phyloP scores from a whole-genome alignment of 2,113 vertebrate species.

The Poecilia latipinna region DNA sequence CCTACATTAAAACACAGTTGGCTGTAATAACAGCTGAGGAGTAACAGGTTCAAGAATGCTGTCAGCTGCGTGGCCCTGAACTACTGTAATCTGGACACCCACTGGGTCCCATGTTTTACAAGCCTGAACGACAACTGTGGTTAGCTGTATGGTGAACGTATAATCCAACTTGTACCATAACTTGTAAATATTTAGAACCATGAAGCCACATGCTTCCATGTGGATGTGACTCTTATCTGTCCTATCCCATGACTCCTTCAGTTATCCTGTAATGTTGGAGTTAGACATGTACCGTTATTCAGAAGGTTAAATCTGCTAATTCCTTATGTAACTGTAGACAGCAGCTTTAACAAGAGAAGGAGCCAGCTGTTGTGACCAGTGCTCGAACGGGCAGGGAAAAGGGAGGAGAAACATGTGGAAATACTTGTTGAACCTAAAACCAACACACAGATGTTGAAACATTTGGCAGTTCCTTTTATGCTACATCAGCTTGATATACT shows the following conservation, averaged over 20 bases:
- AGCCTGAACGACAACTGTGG: slow-evolving; percentile 69
- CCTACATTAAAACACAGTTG: slow-evolving; percentile 14
- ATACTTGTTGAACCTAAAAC: slow-evolving; percentile 78
- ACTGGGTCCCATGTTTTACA: slow-evolving; percentile 56
- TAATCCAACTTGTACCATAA: slow-evolving; percentile 32
- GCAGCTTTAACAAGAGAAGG: slow-evolving; percentile 64
- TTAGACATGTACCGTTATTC: slow-evolving; percentile 47
- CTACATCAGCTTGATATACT: slow-evolving; percentile 69
- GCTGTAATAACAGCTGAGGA: slow-evolving; percentile 41
- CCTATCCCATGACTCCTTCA: slow-evolving; percentile 46
- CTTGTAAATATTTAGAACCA: slow-evolving; percentile 30
- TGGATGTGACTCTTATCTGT: slow-evolving; percentile 32
- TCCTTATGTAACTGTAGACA: slow-evolving; percentile 59
- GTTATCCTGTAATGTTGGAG: slow-evolving; percentile 38
- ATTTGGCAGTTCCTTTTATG: slow-evolving; percentile 73
- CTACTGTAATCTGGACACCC: slow-evolving; percentile 65
- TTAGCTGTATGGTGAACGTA: slow-evolving; percentile 46
- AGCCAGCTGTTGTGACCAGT: slow-evolving; percentile 80
- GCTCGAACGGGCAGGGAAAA: slow-evolving; percentile 65
- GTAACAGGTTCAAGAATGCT: slow-evolving; percentile 32
- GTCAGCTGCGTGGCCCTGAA: slow-evolving; percentile 41
- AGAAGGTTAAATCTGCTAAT: slow-evolving; percentile 62
- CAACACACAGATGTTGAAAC: slow-evolving; percentile 79
- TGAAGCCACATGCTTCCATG: slow-evolving; percentile 31
- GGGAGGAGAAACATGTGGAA: slow-evolving; percentile 76